Conservation (phyloP, 2,888 invertebrate species). For the Leptinotarsa juncta region DNA sequence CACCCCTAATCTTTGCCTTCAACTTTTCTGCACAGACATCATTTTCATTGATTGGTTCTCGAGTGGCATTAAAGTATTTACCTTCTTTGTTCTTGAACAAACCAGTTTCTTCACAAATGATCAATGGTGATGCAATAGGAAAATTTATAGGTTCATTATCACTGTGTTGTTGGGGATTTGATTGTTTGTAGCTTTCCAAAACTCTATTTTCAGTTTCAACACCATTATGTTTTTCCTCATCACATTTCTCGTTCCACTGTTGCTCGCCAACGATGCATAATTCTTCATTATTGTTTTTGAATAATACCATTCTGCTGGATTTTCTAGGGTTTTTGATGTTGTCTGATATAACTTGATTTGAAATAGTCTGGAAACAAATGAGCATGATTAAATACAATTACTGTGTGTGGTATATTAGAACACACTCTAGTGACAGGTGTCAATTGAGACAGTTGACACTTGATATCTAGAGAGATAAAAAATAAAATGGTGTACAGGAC, state of each 20-base stretch:
- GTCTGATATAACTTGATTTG: neutral
- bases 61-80: slow-evolving; percentile 27
- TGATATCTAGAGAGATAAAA: too few relatives aligned
- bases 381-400: too few relatives aligned
- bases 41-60: slow-evolving; percentile 4
- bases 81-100: slow-evolving; percentile 29
- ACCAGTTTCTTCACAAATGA: slow-evolving; percentile 32
- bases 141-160: neutral
- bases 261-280: neutral
- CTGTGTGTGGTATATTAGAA: too few relatives aligned
- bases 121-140: neutral
- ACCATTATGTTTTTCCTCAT: neutral
- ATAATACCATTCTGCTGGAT: neutral
- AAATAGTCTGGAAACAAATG: neutral
- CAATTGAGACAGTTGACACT: too few relatives aligned
- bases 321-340: neutral
- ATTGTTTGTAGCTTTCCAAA: neutral
- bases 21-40: slow-evolving; percentile 2
- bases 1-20: neutral
- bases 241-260: neutral
- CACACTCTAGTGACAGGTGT: too few relatives aligned
- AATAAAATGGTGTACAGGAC: too few relatives aligned
- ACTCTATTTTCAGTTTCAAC: neutral
- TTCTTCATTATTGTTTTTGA: slow-evolving; percentile 10
- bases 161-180: neutral